Base-by-base conservation (phyloP, 2,113 vertebrate genomes). In the Cichladusa arquata region DNA sequence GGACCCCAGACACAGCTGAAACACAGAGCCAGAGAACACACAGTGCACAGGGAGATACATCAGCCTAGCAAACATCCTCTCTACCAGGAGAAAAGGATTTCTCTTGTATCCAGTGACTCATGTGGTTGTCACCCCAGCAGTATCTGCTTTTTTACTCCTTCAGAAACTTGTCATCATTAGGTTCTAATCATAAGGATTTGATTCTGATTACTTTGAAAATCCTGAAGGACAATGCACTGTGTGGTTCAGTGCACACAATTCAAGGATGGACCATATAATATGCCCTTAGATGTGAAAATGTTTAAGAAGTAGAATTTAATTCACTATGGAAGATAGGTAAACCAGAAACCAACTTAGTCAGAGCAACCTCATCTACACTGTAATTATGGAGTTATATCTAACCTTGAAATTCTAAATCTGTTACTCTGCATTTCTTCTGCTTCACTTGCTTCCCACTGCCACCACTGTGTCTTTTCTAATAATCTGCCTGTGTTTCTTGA, bases 241-340 rank as follows among this genome's bases (percentile, higher is more conserved):
- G 2, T 62, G 92, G 42, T 86, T 91, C 94, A 94, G 34, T 66
- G 87, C 47, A 86, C 81, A 58, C 42, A 80, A 20, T 83, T 88
- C 78, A 90, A 66, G 61, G 42, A 89, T 80, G 62, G 58, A 62
- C 79, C 51, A 51, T 40, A 77, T 70, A 77, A 90, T 47, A 70
- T 14, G 56, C n/a, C 66, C 53, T 81, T 77, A 71, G 51, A 88
- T 42, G 48, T 80, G 93, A 83, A 94, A 90, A 82, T 36, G 50
- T 83, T 90, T 91, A 53, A 95, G 51, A 83, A 88, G 78, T 45
- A 79, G 65, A 87, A 92, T 60, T 88, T 90, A 86, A 93, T 94
- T 90, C 74, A 86, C 58, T 61, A 38, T 29, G 57, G 69, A 65
- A 50, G 45, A 72, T n/a, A 31, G 22, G 62, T 79, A 94, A 90